Percentiles rank a stretch among this genome's conserved stretches.
These are phyloP conservation scores for Campylomormyrus numenius DNA, from an alignment of 2,113 vertebrate genomes.

Conservation along the genomic window DNA sequence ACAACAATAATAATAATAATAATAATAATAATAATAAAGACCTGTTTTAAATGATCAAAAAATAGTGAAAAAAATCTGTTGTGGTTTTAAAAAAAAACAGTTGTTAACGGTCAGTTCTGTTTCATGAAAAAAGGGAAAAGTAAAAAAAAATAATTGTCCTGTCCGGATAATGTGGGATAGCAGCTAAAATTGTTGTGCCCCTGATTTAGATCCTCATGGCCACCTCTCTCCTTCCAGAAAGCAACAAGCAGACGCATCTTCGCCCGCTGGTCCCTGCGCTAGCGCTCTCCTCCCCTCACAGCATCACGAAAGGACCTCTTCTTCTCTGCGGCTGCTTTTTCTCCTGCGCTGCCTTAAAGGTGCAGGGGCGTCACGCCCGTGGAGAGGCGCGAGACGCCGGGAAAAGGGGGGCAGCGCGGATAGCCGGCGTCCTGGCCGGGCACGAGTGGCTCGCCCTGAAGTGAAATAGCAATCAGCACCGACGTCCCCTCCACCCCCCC, in stretches of 20 bases:
- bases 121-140: conserved; percentile 37
- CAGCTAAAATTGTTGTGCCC: conserved; percentile 60
- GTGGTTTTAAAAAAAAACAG: conserved; percentile 29
- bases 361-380: conserved; percentile 43
- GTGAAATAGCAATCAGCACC: not conserved
- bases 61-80: conserved; percentile 20
- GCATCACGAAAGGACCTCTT: conserved; percentile 62
- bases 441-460: not conserved
- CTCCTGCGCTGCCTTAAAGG: conserved; percentile 66
- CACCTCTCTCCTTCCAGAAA: conserved; percentile 74
- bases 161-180: conserved; percentile 44
- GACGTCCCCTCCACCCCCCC: not conserved
- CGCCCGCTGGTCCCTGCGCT: conserved; percentile 59
- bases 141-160: conserved; percentile 32
- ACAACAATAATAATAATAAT: not conserved
- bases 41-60: conserved; percentile 25
- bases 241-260: conserved; percentile 82
- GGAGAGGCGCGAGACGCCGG: conserved; percentile 4
- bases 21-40: not conserved
- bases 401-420: not conserved
- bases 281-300: conserved; percentile 60
- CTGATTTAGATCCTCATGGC: conserved; percentile 67
- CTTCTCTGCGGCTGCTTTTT: conserved; percentile 55
- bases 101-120: conserved; percentile 19
- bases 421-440: not conserved